phyloP scores from a whole-genome alignment of 35 echinoderm and acorn worm species.

The Acanthaster planci region DNA sequence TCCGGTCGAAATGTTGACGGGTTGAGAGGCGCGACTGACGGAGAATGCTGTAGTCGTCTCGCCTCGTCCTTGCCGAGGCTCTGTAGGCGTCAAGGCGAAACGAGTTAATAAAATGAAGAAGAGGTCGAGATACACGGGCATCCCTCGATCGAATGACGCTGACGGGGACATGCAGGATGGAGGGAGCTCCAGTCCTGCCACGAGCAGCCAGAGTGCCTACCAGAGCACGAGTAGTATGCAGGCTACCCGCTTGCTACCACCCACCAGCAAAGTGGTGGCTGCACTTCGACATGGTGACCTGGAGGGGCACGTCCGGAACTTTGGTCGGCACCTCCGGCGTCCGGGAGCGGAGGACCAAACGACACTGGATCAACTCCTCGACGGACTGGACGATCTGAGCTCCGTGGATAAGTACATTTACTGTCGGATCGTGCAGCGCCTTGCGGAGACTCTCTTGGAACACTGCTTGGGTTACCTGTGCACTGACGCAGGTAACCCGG shows the following conservation, averaged over 20 bases:
- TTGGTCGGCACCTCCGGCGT: conserved; percentile 65
- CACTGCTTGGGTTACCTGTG: conserved; percentile 77
- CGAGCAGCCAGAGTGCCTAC: conserved; percentile 4
- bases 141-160: neutral
- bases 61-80: neutral
- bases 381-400: conserved; percentile 79
- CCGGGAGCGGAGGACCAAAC: conserved; percentile 68
- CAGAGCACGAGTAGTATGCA: conserved; percentile 15
- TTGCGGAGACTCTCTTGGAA: conserved; percentile 69
- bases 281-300: conserved; percentile 71
- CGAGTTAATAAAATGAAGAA: conserved; percentile 9
- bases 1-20: neutral
- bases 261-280: conserved; percentile 75
- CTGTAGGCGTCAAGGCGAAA: conserved; percentile 4
- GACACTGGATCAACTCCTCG: conserved; percentile 61
- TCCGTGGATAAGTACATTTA: conserved; percentile 66
- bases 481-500: conserved; percentile 44
- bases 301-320: conserved; percentile 70
- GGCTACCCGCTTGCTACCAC: neutral
- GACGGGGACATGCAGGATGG: conserved; percentile 10
- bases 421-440: conserved; percentile 70
- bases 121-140: conserved; percentile 17
- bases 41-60: neutral
- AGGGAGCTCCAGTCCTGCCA: conserved; percentile 6
- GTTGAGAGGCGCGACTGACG: neutral